Evolutionary conservation across 2,113 vertebrate genomes (phyloP).

Genomic region (Siniperca knerii): DNA sequence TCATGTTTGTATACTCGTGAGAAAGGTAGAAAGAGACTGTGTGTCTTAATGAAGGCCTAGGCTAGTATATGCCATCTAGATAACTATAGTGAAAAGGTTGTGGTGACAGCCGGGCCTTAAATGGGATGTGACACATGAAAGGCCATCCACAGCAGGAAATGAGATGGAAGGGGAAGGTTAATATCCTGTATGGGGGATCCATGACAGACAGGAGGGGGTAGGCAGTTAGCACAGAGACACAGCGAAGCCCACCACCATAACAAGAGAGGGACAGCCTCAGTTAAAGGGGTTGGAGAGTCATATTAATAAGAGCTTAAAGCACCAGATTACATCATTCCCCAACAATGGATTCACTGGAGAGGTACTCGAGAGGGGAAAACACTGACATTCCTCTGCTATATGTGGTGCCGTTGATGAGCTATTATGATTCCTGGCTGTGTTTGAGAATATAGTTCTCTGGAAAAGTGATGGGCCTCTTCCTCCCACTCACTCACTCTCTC

Average conservation of each 20-base stretch:
- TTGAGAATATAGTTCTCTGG: slow-evolving; percentile 62
- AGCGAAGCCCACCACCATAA: slow-evolving; percentile 68
- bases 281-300: slow-evolving; percentile 64
- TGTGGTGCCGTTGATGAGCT: slow-evolving; percentile 67
- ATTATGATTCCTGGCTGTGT: slow-evolving; percentile 65
- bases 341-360: slow-evolving; percentile 78
- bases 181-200: slow-evolving; percentile 76
- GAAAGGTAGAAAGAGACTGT: slow-evolving; percentile 36
- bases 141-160: slow-evolving; percentile 80
- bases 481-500: slow-evolving; percentile 36
- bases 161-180: slow-evolving; percentile 77
- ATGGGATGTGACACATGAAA: slow-evolving; percentile 79
- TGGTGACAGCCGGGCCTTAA: slow-evolving; percentile 69
- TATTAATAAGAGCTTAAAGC: slow-evolving; percentile 78
- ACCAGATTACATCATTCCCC: slow-evolving; percentile 77
- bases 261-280: slow-evolving; percentile 60
- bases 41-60: background rate
- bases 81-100: slow-evolving; percentile 65
- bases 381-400: slow-evolving; percentile 68
- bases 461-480: slow-evolving; percentile 47
- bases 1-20: slow-evolving; percentile 15
- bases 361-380: slow-evolving; percentile 63
- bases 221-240: slow-evolving; percentile 30
- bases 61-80: slow-evolving; percentile 34
- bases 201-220: slow-evolving; percentile 39